Evolutionary conservation across 2,888 invertebrate genomes (phyloP), one percentile per base, ranked within the genome.

Genomic region (Apomyelois bistriatella): DNA sequence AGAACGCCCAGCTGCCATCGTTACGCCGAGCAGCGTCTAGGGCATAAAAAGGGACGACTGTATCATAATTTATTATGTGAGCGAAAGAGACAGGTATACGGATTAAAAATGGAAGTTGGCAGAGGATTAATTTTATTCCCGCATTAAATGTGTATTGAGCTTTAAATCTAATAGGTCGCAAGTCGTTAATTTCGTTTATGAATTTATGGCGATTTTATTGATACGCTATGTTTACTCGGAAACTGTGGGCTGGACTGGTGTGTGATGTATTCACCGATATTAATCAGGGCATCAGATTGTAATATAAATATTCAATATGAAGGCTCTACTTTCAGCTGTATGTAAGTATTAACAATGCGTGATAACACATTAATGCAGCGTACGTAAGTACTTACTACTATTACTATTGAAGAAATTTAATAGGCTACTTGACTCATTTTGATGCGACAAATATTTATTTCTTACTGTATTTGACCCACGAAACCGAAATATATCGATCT

Each of bases 1-100:
- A 70, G 76, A 80, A 80, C 74, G 74, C 74, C 79, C 88, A 89
- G 88, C 88, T 89, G 88, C 88, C 79, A 75, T 72, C 76, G 81
- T 83, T 81, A 84, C 84, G 80, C 82, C 61, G 64, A 58, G 60
- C 53, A 49, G 48, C 65, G 66, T 75, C 73, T 74, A 77, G 72
- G 64, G 78, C 60, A 67, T 52, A 74, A 82, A 40, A 60, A 41
- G 79, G 66, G 76, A 84, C 46, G 41, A 57, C 40, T 36, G 48
- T 58, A 67, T 58, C 54, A 47, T 36, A 12, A 53, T 30, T 10
- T 28, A 8, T 32, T 35, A 22, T 57, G 54, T 13, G 79, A 54
- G 67, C n/a, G 73, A 82, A 61, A 68, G 78, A 66, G 83, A 83
- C 40, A 60, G 63, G 53, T 55, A 64, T 65, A 66, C 66, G 79